Evolutionary conservation across 2,888 invertebrate species (phyloP).

Genomic region (Gibbula magus): DNA sequence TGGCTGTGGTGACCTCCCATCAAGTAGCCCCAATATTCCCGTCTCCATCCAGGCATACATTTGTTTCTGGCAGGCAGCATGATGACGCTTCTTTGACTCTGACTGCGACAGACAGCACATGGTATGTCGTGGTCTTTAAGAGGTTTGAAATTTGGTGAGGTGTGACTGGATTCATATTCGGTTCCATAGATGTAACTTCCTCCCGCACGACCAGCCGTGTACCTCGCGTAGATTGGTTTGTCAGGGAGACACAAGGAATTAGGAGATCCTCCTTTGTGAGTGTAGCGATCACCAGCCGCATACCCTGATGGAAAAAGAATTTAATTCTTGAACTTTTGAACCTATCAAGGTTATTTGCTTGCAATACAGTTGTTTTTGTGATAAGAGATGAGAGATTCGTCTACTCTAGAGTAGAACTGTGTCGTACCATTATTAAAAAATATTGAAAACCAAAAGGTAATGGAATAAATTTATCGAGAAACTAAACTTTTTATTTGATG

Average conservation of each 20-base stretch:
- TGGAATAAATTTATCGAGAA: no score
- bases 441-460: no score
- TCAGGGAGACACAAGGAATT: slow-evolving; percentile 31
- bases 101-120: slow-evolving; percentile 37
- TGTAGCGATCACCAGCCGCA: slow-evolving; percentile 23
- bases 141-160: background rate
- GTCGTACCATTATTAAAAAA: no score
- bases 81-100: slow-evolving; percentile 25
- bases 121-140: slow-evolving; percentile 39
- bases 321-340: no score
- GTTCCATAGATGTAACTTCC: slow-evolving; percentile 29
- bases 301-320: slow-evolving; percentile 23
- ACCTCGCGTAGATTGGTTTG: slow-evolving; percentile 24
- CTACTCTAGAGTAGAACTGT: no score
- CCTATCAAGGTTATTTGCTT: no score
- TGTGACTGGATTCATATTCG: slow-evolving; percentile 29
- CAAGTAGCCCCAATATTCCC: slow-evolving; percentile 37
- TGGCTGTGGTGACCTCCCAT: slow-evolving; percentile 23
- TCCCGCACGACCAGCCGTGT: background rate
- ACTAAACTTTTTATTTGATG: no score
- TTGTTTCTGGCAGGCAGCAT: slow-evolving; percentile 38
- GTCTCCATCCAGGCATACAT: slow-evolving; percentile 36
- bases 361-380: no score
- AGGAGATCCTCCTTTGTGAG: slow-evolving; percentile 25
- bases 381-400: no score